phyloP scores from a whole-genome alignment of 2,888 invertebrate species.

The Hypercompe scribonia region DNA sequence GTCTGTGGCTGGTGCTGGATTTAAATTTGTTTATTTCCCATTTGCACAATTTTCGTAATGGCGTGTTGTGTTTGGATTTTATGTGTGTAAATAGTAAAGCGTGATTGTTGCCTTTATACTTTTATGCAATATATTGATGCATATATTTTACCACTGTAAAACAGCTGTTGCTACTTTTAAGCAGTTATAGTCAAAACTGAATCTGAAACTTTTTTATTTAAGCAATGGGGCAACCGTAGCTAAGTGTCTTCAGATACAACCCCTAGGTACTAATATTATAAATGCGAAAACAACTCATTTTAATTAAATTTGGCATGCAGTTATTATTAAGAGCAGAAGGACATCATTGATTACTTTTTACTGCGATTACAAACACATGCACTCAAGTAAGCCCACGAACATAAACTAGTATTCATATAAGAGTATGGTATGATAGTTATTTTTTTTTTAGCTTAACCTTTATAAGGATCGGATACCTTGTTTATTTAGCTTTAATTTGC shows the following conservation, averaged over 20 bases:
- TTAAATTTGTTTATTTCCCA: constrained; percentile 35
- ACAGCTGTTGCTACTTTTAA: neutral
- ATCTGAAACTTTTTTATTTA: neutral
- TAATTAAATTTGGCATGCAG: no score
- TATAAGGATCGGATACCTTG: no score
- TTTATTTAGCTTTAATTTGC: no score
- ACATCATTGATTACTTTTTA: no score
- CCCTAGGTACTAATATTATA: neutral
- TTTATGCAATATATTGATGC: neutral
- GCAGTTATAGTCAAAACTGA: neutral
- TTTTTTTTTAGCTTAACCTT: no score
- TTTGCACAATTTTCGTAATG: constrained; percentile 32
- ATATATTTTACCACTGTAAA: neutral
- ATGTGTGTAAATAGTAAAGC: constrained; percentile 15
- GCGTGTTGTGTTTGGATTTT: constrained; percentile 27
- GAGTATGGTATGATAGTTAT: no score
- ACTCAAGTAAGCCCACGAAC: no score
- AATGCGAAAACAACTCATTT: neutral
- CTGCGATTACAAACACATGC: no score
- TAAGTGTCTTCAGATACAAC: neutral
- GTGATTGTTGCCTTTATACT: constrained; percentile 5
- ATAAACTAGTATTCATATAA: no score
- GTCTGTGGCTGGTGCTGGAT: constrained; percentile 20
- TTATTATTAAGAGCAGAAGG: no score
- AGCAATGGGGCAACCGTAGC: no score